Conservation (phyloP, 2,888 invertebrate species). For the Pogonocherus hispidulus region DNA sequence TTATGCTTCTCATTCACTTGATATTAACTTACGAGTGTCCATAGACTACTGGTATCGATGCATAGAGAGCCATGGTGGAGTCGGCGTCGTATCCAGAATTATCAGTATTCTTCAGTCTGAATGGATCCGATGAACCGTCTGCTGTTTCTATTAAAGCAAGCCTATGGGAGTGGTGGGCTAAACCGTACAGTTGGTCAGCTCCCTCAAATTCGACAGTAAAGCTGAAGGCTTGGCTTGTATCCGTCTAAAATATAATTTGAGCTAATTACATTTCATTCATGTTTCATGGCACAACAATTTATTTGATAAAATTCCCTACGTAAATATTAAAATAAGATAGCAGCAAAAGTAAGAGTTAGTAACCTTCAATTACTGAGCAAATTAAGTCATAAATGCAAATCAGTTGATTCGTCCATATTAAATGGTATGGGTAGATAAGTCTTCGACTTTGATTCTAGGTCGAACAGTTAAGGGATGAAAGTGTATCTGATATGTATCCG, state of each 20-base stretch:
- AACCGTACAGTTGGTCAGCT: slow-evolving; percentile 60
- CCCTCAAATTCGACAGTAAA: slow-evolving; percentile 49
- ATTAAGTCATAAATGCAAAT: too few relatives aligned
- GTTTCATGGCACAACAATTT: too few relatives aligned
- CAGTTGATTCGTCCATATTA: too few relatives aligned
- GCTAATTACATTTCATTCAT: too few relatives aligned
- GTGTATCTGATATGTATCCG: too few relatives aligned
- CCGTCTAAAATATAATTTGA: slow-evolving; percentile 13
- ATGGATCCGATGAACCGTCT: slow-evolving; percentile 79
- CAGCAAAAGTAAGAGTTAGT: too few relatives aligned
- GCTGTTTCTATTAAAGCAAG: slow-evolving; percentile 87
- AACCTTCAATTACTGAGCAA: too few relatives aligned
- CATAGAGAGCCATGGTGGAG: slow-evolving; percentile 79
- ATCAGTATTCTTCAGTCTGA: slow-evolving; percentile 93
- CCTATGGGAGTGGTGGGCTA: slow-evolving; percentile 94
- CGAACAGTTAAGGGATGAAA: too few relatives aligned
- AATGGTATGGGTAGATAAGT: too few relatives aligned
- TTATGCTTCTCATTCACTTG: neutral
- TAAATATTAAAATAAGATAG: too few relatives aligned
- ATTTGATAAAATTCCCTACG: too few relatives aligned
- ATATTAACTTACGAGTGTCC: slow-evolving; percentile 83
- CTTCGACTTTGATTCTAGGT: too few relatives aligned
- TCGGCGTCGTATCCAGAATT: slow-evolving; percentile 85
- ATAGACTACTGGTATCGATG: slow-evolving; percentile 87
- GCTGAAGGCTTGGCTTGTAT: slow-evolving; percentile 44